These are phyloP conservation scores for Osmoderma eremita DNA, from an alignment of 2,888 invertebrate genomes.

Conservation along the genomic window DNA sequence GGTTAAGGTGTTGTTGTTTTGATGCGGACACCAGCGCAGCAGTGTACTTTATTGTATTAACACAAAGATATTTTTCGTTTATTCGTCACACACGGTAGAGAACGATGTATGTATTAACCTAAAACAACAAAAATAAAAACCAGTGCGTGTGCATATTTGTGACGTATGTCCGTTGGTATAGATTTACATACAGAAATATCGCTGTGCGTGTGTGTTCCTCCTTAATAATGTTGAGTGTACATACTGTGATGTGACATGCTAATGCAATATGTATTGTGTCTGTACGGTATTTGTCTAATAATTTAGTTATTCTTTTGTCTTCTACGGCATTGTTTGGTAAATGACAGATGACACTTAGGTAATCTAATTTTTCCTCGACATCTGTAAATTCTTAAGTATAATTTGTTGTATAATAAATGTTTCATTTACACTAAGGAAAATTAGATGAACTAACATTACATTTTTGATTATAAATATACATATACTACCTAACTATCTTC, in stretches of 20 bases:
- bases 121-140: background rate
- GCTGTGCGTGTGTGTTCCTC: conserved; percentile 4
- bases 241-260: background rate
- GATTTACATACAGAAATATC: too few relatives aligned
- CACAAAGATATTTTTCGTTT: conserved; percentile 1
- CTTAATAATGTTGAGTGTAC: conserved; percentile 17
- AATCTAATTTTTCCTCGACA: too few relatives aligned
- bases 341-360: too few relatives aligned
- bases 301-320: conserved; percentile 3
- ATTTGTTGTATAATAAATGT: too few relatives aligned
- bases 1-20: conserved; percentile 55
- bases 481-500: too few relatives aligned
- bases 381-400: too few relatives aligned
- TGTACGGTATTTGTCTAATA: conserved; percentile 4
- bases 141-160: background rate
- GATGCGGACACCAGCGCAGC: conserved; percentile 24
- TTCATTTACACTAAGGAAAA: too few relatives aligned
- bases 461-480: too few relatives aligned
- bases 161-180: conserved; percentile 1
- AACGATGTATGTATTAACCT: conserved; percentile 17
- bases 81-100: conserved; percentile 1
- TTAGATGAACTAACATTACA: too few relatives aligned
- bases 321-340: background rate
- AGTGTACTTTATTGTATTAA: conserved; percentile 32
- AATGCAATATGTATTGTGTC: conserved; percentile 9